Evolutionary conservation across 2,888 invertebrate genomes (phyloP).

Genomic region (Aphidoletes aphidimyza): DNA sequence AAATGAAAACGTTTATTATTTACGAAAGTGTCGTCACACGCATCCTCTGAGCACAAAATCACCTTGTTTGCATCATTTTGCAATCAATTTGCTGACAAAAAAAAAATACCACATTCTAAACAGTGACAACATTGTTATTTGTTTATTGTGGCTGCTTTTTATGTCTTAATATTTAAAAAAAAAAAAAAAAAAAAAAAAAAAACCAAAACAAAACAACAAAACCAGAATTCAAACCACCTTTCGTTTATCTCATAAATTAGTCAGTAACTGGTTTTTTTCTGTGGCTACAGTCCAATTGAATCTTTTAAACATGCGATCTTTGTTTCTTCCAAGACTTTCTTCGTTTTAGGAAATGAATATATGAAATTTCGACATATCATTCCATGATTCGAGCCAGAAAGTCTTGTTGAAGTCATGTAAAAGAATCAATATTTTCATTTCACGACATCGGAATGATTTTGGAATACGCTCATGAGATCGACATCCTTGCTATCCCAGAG

Average conservation of each 20-base stretch:
- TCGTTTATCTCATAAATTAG: too few relatives aligned
- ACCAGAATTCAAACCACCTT: neutral
- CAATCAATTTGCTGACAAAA: neutral
- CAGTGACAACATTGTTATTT: slow-evolving; percentile 6
- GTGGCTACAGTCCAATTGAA: neutral
- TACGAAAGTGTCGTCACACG: neutral
- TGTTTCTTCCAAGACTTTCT: neutral
- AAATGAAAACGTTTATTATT: neutral
- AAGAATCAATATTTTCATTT: too few relatives aligned
- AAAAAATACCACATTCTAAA: neutral
- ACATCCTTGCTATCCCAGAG: too few relatives aligned
- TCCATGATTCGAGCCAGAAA: too few relatives aligned
- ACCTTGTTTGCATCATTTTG: neutral
- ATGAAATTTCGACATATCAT: too few relatives aligned
- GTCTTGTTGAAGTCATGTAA: too few relatives aligned
- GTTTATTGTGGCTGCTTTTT: neutral
- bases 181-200: too few relatives aligned
- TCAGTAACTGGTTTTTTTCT: neutral
- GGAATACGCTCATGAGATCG: too few relatives aligned
- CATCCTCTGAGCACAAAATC: neutral
- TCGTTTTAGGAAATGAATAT: neutral
- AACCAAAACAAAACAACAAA: neutral
- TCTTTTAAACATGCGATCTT: neutral
- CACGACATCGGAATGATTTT: too few relatives aligned
- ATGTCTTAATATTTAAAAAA: too few relatives aligned